These are phyloP conservation scores for Cricetomys ansorgei DNA, from an alignment of 2,113 vertebrate species.

Conservation along the genomic window DNA sequence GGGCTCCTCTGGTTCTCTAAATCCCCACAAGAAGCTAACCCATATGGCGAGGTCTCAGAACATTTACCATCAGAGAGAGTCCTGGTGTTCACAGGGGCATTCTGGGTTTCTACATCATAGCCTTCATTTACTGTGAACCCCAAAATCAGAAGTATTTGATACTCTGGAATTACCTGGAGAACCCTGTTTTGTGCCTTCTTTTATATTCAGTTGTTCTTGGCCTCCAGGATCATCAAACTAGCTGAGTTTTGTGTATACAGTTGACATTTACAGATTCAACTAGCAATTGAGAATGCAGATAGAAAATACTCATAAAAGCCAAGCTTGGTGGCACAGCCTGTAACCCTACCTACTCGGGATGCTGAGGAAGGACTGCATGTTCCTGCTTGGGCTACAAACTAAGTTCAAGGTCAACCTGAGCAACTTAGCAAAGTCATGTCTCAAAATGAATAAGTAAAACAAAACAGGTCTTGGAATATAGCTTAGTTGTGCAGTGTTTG, in stretches of 20 bases:
- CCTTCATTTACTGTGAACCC: not conserved
- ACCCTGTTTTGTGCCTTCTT: not conserved
- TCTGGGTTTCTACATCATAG: not conserved
- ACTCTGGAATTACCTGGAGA: not conserved
- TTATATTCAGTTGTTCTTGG: not conserved
- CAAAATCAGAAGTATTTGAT: accelerated
- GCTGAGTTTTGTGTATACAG: not conserved
- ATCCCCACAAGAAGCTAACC: not conserved
- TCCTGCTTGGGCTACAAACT: not conserved
- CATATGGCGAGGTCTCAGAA: not conserved
- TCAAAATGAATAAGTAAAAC: not conserved
- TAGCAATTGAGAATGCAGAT: not conserved
- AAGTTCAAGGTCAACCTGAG: not conserved
- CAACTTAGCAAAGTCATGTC: not conserved
- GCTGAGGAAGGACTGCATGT: not conserved
- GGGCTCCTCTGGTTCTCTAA: not conserved
- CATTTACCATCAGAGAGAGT: not conserved
- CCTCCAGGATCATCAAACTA: not conserved
- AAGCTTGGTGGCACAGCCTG: not conserved
- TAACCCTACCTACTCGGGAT: not conserved
- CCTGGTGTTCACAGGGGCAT: too few relatives aligned
- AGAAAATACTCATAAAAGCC: not conserved
- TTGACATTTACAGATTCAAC: not conserved
- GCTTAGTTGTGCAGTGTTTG: not conserved
- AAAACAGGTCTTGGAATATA: not conserved